phyloP scores from a whole-genome alignment of 1,140 invertebrate genomes.

The Drosophila sturtevanti region DNA sequence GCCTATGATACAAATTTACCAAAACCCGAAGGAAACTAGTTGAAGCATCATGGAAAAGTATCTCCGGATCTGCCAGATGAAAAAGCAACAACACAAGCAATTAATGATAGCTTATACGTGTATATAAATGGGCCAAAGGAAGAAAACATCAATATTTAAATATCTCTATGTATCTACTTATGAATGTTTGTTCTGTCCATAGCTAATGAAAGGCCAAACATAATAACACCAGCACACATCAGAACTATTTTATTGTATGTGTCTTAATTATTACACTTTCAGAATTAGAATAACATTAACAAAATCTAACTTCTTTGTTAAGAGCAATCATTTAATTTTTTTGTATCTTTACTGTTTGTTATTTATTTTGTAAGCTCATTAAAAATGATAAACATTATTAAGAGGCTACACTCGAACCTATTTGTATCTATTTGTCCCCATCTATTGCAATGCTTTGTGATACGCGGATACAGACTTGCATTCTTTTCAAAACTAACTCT shows the following conservation, averaged over 20 bases:
- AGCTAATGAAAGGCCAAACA: conserved; percentile 46
- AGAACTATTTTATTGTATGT: conserved; percentile 61
- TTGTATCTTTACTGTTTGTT: conserved; percentile 69
- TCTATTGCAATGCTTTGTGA: conserved; percentile 53
- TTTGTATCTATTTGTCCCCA: conserved; percentile 47
- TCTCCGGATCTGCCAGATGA: neutral
- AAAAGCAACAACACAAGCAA: conserved; percentile 1
- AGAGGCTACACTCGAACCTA: conserved; percentile 48
- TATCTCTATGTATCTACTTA: conserved; percentile 2
- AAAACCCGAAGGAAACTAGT: conserved; percentile 87
- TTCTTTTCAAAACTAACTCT: conserved; percentile 50
- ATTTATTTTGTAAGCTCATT: conserved; percentile 70
- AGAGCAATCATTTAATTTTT: conserved; percentile 45
- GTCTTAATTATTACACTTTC: conserved; percentile 55
- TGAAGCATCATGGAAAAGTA: neutral
- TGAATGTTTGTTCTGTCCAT: neutral
- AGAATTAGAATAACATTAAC: conserved; percentile 12
- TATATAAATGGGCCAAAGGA: conserved; percentile 10
- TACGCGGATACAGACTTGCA: conserved; percentile 53
- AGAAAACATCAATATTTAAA: conserved; percentile 16
- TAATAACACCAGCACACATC: conserved; percentile 27
- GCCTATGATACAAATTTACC: conserved; percentile 96
- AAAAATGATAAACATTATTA: conserved; percentile 44
- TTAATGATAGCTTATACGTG: conserved; percentile 12
- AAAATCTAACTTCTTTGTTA: conserved; percentile 42